Percentiles rank a stretch among this genome's conserved stretches.
These are phyloP conservation scores for Drosophila colorata DNA, from an alignment of 2,888 invertebrate species.

Conservation along the genomic window DNA sequence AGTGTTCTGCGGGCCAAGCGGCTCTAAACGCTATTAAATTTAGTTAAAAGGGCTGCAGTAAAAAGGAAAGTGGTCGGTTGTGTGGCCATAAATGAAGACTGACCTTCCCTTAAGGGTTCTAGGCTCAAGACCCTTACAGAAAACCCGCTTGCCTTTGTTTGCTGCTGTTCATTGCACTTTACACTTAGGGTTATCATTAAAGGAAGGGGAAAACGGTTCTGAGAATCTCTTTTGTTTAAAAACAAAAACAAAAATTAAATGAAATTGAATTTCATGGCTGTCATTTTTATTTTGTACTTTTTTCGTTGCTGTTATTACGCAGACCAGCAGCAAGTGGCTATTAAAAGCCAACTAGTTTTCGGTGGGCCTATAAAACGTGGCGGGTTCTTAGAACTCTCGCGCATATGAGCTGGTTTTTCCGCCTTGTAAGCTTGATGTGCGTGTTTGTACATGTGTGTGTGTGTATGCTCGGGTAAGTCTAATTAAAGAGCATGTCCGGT, in stretches of 20 bases:
- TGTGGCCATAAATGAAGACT: not conserved
- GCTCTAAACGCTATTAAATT: slow-evolving; percentile 35
- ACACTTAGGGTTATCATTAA: slow-evolving; percentile 35
- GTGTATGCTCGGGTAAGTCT: slow-evolving; percentile 14
- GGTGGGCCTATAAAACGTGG: slow-evolving; percentile 61
- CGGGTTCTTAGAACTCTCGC: slow-evolving; percentile 68
- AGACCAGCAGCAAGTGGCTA: slow-evolving; percentile 45
- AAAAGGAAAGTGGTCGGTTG: slow-evolving; percentile 52
- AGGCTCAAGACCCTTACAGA: slow-evolving; percentile 11
- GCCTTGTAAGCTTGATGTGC: slow-evolving; percentile 32
- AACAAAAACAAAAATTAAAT: slow-evolving; percentile 39
- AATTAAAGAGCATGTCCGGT: slow-evolving; percentile 60
- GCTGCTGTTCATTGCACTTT: slow-evolving; percentile 54
- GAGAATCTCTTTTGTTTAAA: slow-evolving; percentile 38
- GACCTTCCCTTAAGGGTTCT: slow-evolving; percentile 24
- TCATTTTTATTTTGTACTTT: slow-evolving; percentile 23
- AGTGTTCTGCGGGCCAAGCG: slow-evolving; percentile 60
- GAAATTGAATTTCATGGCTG: slow-evolving; percentile 75
- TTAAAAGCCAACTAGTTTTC: slow-evolving; percentile 70
- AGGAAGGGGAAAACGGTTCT: slow-evolving; percentile 45
- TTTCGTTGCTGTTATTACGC: slow-evolving; percentile 61
- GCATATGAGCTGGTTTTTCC: slow-evolving; percentile 58
- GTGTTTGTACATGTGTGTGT: not conserved
- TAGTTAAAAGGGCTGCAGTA: slow-evolving; percentile 27
- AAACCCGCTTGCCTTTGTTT: not conserved